These are phyloP conservation scores for Cryptus armator DNA, from an alignment of 2,888 invertebrate species.

Conservation along the genomic window DNA sequence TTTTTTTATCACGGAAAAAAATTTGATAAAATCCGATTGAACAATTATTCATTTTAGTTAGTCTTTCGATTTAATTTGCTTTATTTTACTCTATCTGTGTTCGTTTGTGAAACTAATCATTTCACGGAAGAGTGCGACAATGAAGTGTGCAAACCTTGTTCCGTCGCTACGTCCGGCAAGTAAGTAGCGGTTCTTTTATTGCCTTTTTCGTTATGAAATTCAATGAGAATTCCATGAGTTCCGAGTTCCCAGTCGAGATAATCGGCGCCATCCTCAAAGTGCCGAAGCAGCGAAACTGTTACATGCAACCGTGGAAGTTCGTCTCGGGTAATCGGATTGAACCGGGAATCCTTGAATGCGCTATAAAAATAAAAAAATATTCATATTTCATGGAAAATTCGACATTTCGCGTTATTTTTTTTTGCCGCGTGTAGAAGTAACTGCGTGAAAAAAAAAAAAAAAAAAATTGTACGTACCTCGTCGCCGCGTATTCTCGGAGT, in stretches of 20 bases:
- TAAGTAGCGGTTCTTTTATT: slow-evolving; percentile 98
- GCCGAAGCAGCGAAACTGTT: slow-evolving; percentile 97
- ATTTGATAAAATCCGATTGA: too few species aligned
- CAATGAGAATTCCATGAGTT: slow-evolving; percentile 98
- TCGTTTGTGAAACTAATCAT: not conserved
- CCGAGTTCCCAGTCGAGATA: slow-evolving; percentile 99
- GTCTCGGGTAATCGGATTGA: slow-evolving; percentile 96
- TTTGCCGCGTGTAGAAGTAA: not conserved
- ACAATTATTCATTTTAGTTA: too few species aligned
- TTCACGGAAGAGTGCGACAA: not conserved
- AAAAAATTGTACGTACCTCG: slow-evolving; percentile 89
- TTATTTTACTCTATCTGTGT: not conserved
- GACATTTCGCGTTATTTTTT: not conserved
- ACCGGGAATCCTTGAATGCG: slow-evolving; percentile 98
- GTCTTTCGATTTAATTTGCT: not conserved
- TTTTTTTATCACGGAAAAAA: too few species aligned
- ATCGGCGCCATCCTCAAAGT: slow-evolving; percentile 98
- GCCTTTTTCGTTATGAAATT: slow-evolving; percentile 97
- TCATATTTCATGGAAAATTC: slow-evolving; percentile 55
- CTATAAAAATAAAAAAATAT: slow-evolving; percentile 85
- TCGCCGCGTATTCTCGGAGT: slow-evolving; percentile 97
- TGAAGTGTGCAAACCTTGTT: slow-evolving; percentile 91
- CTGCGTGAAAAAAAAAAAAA: not conserved
- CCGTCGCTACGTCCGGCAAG: slow-evolving; percentile 98
- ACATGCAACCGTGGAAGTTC: slow-evolving; percentile 97